Percentiles rank a stretch among this genome's conserved stretches.
These are phyloP conservation scores for Fopius arisanus DNA, from an alignment of 1,140 invertebrate species.

Conservation along the genomic window DNA sequence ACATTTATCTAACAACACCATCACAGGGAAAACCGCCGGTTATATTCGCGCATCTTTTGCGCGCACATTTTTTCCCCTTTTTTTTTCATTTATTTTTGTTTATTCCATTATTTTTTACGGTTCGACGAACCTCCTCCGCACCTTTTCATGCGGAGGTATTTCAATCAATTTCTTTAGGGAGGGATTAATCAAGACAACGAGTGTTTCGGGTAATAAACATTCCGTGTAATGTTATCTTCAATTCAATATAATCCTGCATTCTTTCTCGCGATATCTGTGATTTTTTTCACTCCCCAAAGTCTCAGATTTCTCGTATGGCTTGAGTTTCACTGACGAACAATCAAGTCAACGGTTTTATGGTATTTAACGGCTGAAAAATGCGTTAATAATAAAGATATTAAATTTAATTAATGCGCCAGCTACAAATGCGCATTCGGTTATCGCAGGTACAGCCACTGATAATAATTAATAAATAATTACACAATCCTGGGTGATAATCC, in stretches of 20 bases:
- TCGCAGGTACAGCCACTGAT: too few relatives aligned
- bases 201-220: neutral
- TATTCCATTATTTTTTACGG: slow-evolving; percentile 12
- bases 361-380: slow-evolving; percentile 19
- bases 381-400: neutral
- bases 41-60: slow-evolving; percentile 6
- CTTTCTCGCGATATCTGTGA: neutral
- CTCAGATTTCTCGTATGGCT: neutral
- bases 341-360: neutral
- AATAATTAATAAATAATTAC: too few relatives aligned
- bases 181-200: neutral
- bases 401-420: too few relatives aligned
- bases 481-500: too few relatives aligned
- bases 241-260: neutral
- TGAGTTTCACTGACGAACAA: neutral
- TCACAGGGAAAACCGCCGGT: neutral
- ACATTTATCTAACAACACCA: slow-evolving; percentile 34
- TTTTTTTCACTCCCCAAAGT: neutral
- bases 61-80: slow-evolving; percentile 2
- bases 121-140: slow-evolving; percentile 2
- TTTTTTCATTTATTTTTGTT: too few relatives aligned
- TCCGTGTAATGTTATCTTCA: neutral
- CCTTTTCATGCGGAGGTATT: neutral
- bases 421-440: too few relatives aligned
- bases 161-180: neutral